Base-by-base conservation (phyloP, 2,888 invertebrate species). In the Agrotis segetum region DNA sequence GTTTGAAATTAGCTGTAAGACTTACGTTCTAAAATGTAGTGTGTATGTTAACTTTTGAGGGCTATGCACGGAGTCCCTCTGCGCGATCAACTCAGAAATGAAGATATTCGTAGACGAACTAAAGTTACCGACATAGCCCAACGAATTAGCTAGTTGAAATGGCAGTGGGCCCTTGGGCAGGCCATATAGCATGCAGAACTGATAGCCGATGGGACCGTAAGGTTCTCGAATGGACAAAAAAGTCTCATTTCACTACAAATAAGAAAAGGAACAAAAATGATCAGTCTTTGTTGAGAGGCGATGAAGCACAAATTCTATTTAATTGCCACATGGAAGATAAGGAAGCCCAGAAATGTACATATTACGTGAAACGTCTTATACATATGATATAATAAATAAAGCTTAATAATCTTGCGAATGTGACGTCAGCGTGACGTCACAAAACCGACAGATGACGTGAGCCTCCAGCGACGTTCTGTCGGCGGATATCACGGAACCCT, bases 381-480 rank as follows among this genome's bases (percentile, higher is more conserved):
- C 73, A 71, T 67, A 80, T 65, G 66, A 78, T 78, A 81, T 81
- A 64, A 74, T 80, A 82, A 83, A 83, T 78, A 83, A 78, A 71
- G 65, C 74, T 77, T 85, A 84, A 86, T 85, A 85, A 86, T 86
- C 85, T 84, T 74, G 56, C 77, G 34, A 71, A 82, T 80, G 81
- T 82, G 84, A 82, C 75, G 80, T 72, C 71, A 76, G 72, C 83
- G 83, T 87, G 90, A 88, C 84, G 76, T 83, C 77, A 81, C 70
- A 67, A 69, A 68, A 59, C 68, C 73, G 87, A 81, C 87, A 80
- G 80, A 76, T 85, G 84, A 85, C 81, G 75, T 63, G 81, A 65
- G 87, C 87, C 83, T 79, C 77, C 29, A 83, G 88, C 84, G 78
- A 79, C 81, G 79, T 85, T 86, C 84, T 86, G 89, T 89, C 83